A percentile compares a stretch with the other conserved stretches of the same genome.
Conservation (phyloP, 2,113 vertebrate species). For the rat (Rattus norvegicus) region GRCr8 NC_086019.1:137604001-137604500, state of each 20-base stretch:
- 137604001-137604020: background rate
- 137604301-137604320: background rate
- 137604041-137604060: background rate
- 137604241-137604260: background rate
- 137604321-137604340: background rate
- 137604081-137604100: background rate
- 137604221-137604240: no score
- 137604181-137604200: background rate
- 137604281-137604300: background rate
- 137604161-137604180: background rate
- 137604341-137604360: no score
- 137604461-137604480: background rate
- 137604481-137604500: no score
- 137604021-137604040: background rate
- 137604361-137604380: background rate
- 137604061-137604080: background rate
- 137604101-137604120: background rate
- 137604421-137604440: background rate
- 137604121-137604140: background rate
- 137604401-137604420: background rate
- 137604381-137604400: background rate
- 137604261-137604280: background rate
- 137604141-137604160: no score
- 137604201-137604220: background rate
- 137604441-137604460: background rate